Evolutionary conservation across 2,888 invertebrate species (phyloP), one percentile per base, ranked within the genome.

Genomic region (Bugula neritina): DNA sequence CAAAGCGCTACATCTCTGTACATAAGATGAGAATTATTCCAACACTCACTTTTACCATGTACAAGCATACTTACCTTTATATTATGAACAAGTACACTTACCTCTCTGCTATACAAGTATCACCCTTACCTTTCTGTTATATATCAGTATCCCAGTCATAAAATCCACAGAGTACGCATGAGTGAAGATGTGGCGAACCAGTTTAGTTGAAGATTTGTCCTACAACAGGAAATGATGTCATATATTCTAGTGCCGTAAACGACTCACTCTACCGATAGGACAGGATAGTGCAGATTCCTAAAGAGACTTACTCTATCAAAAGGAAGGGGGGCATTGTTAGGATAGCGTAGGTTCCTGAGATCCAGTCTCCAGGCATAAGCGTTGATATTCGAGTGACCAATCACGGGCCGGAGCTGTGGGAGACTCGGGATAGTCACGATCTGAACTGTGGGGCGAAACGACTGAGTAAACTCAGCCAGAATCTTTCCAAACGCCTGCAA

Each of bases 101-200:
- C n/a, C n/a, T n/a, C n/a, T n/a, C n/a, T n/a, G n/a, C n/a, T n/a
- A n/a, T n/a, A n/a, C n/a, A n/a, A n/a, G n/a, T n/a, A n/a, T n/a
- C n/a, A n/a, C n/a, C n/a, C n/a, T n/a, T 77, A 90, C 90, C 86
- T 94, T 94, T 82, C 95, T 95, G 81, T 93, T 95, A 29, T 97
- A 86, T 57, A 94, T 93, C 25, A 97, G 86, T 91, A 97, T 95
- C 1, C 91, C 92, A 78, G 93, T 94, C 77, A 96, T 93, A 92
- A 96, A 94, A 80, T 97, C 97, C 76, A 94, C 88, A 0, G 94
- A 95, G 83, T 96, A 97, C 0, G 95, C 94, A 82, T 97, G 96
- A 80, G 94, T 93, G 21, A 97, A 84, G 34, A 97, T 94, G 83
- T 96, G 95, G 75, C 92, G 87, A 35, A 97, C 84, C 52, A 97